Base-by-base conservation (phyloP, 2,888 invertebrate species). In the Muscina levida region DNA sequence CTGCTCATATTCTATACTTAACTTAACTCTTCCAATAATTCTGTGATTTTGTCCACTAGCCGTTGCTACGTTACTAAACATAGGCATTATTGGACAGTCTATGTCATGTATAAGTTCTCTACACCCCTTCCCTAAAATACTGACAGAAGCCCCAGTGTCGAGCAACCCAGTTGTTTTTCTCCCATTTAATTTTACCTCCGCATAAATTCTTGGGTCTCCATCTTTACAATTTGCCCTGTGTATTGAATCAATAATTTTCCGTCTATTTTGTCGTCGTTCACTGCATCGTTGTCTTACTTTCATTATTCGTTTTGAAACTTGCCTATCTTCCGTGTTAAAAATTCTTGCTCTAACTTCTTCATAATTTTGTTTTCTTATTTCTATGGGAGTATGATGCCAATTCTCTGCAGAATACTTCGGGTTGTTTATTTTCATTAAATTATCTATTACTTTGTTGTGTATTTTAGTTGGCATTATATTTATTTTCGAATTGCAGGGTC, bases 11-110 rank as follows among this genome's bases (percentile, higher is more conserved):
- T 19, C 31, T 2, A 71, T 31, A 19, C 17, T 2, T 19, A 37
- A 2, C 15, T 71, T 59, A 48, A 57, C 11, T 57, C 46, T 71
- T 0, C 57, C 59, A 1, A 71, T 0, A 19, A 59, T 31, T 11
- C 57, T 1, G 59, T 48, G 19, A n/a, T 46, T 17, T 13, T 57
- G 44, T 13, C 71, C 71, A 19, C 59, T 46, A 5, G 71, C 71
- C 11, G 71, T 71, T 31, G 24, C 59, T 4, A 71, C 59, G 15
- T 31, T 48, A 6, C 26, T 37, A 2, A 44, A 15, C 37, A 71
- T 46, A 0, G 70, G 70, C 0, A 10, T 6, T 5, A 71, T 57
- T 8, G 3, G 1, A 0, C 56, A 4, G 17, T 22, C 31, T 24
- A 66, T 15, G 11, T 71, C 37, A 3, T 37, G 5, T 0, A 31